phyloP scores from a whole-genome alignment of 2,888 invertebrate species.

The Drosophila multiciliata region DNA sequence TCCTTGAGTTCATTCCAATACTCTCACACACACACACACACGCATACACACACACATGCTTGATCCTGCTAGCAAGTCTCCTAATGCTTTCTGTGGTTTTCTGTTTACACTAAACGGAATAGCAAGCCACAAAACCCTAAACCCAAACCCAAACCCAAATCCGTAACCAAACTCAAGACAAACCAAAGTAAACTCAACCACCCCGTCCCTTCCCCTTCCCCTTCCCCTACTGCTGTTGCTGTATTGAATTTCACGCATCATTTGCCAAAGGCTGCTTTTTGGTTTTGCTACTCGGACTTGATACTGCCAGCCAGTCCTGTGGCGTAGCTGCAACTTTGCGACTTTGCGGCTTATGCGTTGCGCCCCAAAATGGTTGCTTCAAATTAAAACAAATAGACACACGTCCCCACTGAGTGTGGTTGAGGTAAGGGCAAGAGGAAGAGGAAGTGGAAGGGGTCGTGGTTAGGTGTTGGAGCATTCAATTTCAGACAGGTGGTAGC shows the following conservation, averaged over 20 bases:
- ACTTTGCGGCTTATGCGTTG: conserved; percentile 55
- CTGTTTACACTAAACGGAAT: conserved; percentile 68
- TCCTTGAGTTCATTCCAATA: conserved; percentile 50
- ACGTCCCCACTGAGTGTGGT: conserved; percentile 7
- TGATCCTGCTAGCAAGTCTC: conserved; percentile 59
- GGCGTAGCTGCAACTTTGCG: conserved; percentile 63
- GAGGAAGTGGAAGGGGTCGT: neutral
- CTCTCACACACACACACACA: conserved; percentile 4
- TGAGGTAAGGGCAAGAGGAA: neutral
- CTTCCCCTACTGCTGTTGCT: conserved; percentile 26
- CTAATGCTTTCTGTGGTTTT: conserved; percentile 62
- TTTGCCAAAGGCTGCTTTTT: conserved; percentile 70
- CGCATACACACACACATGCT: conserved; percentile 24
- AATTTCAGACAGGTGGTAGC: conserved; percentile 54
- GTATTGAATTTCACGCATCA: conserved; percentile 79
- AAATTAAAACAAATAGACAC: conserved; percentile 74
- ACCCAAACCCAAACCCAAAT: conserved; percentile 11
- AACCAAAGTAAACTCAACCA: conserved; percentile 11
- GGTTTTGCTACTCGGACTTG: conserved; percentile 34
- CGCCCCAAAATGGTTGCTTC: conserved; percentile 37
- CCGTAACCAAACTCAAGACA: conserved; percentile 22
- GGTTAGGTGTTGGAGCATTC: conserved; percentile 48
- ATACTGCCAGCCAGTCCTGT: conserved; percentile 18
- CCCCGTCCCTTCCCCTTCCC: neutral
- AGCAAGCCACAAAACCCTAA: conserved; percentile 31